A percentile compares a stretch with the other conserved stretches of the same genome.
Evolutionary conservation across 2,888 invertebrate genomes (phyloP).

Genomic region (Dyspetes luteomarginatus): DNA sequence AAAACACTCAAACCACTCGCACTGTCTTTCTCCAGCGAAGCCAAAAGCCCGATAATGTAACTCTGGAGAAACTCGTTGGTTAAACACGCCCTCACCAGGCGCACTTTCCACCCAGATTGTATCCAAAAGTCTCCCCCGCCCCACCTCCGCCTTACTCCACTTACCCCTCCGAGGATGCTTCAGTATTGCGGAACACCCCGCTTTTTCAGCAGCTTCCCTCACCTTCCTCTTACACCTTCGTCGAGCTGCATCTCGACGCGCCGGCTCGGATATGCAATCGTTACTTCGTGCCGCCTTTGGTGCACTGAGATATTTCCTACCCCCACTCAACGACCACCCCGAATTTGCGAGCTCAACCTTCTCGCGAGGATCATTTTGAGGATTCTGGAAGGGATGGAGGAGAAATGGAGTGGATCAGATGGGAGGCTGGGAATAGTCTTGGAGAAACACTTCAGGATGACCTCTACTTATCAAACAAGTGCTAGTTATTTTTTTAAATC

Average conservation of each 20-base stretch:
- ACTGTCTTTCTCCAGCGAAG: conserved; percentile 36
- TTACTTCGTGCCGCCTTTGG: conserved; percentile 70
- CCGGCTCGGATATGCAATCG: conserved; percentile 75
- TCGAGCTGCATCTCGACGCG: conserved; percentile 67
- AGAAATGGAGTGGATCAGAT: background rate
- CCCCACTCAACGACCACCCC: conserved; percentile 13
- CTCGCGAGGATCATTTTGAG: conserved; percentile 45
- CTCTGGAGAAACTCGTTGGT: conserved; percentile 62
- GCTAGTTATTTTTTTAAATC: background rate
- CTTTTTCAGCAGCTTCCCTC: conserved; percentile 28
- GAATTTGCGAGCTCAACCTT: conserved; percentile 35
- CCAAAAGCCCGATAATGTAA: conserved; percentile 62
- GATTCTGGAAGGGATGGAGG: conserved; percentile 38
- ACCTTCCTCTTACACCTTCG: conserved; percentile 31
- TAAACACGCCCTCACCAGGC: conserved; percentile 67
- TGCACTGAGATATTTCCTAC: conserved; percentile 42
- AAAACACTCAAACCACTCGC: conserved; percentile 59
- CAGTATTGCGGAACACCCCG: conserved; percentile 10
- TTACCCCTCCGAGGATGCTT: conserved; percentile 14
- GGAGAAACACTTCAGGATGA: conserved; percentile 31
- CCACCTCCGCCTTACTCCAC: too few relatives aligned
- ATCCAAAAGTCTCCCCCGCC: conserved; percentile 66
- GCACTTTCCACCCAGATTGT: conserved; percentile 80
- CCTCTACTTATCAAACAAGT: background rate
- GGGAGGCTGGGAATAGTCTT: conserved; percentile 17